Evolutionary conservation across 2,113 vertebrate genomes (phyloP).

Genomic region (Steatornis caripensis): DNA sequence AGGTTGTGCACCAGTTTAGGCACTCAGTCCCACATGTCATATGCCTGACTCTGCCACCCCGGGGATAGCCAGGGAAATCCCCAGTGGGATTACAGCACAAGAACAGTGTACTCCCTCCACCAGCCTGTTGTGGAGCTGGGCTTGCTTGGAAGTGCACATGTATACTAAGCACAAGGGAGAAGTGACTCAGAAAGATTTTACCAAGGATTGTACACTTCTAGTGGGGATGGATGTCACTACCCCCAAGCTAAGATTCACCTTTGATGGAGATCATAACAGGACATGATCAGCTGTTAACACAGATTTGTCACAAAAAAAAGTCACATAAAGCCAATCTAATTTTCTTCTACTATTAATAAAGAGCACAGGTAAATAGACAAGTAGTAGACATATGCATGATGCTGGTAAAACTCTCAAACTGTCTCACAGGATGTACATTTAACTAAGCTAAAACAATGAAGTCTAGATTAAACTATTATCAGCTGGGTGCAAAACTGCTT

Average conservation of each 20-base stretch:
- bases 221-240: neutral
- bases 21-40: fast-evolving
- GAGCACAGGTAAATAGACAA: neutral
- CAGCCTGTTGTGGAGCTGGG: neutral
- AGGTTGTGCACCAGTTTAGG: neutral
- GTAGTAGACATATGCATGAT: neutral
- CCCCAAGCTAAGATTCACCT: neutral
- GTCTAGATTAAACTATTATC: fast-evolving
- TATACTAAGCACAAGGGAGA: neutral
- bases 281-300: neutral
- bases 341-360: neutral
- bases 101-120: neutral
- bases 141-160: neutral
- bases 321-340: neutral
- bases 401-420: neutral
- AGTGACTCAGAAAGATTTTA: neutral
- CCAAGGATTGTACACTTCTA: neutral
- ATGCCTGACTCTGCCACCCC: neutral
- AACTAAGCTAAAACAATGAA: neutral
- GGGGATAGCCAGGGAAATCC: neutral
- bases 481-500: fast-evolving
- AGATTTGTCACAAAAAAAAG: neutral
- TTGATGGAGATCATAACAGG: neutral
- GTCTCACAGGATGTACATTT: neutral
- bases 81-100: fast-evolving